Evolutionary conservation across 1,140 invertebrate species (phyloP).

Genomic region (Lepidurus packardi): DNA sequence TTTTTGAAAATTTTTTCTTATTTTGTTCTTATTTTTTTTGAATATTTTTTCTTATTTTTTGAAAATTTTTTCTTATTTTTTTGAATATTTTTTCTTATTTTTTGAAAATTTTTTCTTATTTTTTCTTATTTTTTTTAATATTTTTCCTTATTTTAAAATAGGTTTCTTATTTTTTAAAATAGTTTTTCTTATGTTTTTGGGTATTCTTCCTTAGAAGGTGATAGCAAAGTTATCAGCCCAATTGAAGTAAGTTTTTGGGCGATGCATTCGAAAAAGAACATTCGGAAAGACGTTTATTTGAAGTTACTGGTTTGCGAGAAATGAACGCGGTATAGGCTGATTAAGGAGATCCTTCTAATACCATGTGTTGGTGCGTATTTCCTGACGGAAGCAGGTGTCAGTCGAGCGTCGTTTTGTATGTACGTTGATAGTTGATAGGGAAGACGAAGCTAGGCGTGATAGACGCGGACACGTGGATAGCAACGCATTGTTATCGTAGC

Average conservation of each 20-base stretch:
- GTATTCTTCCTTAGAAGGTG: no score
- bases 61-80: not conserved
- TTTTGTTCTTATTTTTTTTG: no score
- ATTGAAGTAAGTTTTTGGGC: no score
- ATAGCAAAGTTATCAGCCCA: no score
- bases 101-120: not conserved
- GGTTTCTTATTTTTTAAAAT: no score
- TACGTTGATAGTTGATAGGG: not conserved
- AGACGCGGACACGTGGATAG: constrained; percentile 2
- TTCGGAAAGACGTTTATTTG: no score
- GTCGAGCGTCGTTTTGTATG: not conserved
- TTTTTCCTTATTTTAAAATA: no score
- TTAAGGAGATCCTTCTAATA: not conserved
- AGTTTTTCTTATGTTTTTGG: no score
- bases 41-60: no score
- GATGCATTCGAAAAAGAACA: no score
- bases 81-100: not conserved
- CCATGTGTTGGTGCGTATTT: not conserved
- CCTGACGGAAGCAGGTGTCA: constrained; percentile 13
- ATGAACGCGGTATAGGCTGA: not conserved
- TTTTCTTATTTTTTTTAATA: no score
- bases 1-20: no score
- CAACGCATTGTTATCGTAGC: constrained; percentile 1
- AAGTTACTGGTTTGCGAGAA: not conserved
- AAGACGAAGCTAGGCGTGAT: constrained; percentile 6